These are phyloP conservation scores for Trichopria drosophilae DNA, from an alignment of 2,888 invertebrate genomes.

Conservation along the genomic window DNA sequence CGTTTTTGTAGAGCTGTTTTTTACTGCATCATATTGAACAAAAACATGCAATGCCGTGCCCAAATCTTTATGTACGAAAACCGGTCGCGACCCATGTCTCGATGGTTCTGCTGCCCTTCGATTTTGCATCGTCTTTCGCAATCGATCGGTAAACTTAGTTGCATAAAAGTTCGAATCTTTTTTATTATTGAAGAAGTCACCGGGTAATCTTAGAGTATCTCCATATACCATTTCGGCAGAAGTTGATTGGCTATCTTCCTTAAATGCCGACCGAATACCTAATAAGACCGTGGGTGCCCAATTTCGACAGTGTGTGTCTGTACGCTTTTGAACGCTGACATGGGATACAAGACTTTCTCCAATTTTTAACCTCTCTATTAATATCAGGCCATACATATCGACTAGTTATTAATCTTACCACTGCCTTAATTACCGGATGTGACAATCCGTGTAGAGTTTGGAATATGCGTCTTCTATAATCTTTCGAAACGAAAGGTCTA, in stretches of 20 bases:
- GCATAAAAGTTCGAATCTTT: too few species aligned
- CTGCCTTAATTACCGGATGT: conserved; percentile 35
- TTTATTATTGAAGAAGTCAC: conserved; percentile 36
- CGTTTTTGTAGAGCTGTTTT: conserved; percentile 26
- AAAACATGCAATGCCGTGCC: conserved; percentile 29
- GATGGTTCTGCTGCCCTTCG: conserved; percentile 15
- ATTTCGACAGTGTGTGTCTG: conserved; percentile 43
- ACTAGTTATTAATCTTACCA: not conserved
- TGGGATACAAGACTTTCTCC: conserved; percentile 43
- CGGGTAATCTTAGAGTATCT: conserved; percentile 36
- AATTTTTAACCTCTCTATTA: conserved; percentile 44
- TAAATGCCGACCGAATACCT: conserved; percentile 39
- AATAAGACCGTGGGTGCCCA: conserved; percentile 37
- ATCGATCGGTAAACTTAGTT: conserved; percentile 4
- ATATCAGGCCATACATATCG: conserved; percentile 33
- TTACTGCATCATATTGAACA: conserved; percentile 24
- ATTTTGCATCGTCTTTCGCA: conserved; percentile 10
- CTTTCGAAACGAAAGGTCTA: conserved; percentile 28
- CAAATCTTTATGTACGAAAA: conserved; percentile 29
- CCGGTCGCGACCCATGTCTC: conserved; percentile 13
- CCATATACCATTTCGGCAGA: conserved; percentile 41
- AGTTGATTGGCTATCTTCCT: conserved; percentile 40
- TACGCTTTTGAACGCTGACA: conserved; percentile 50
- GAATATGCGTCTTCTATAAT: conserved; percentile 26
- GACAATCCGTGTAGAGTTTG: conserved; percentile 37